Evolutionary conservation across 2,888 invertebrate species (phyloP).

Genomic region (Cistogaster globosa): DNA sequence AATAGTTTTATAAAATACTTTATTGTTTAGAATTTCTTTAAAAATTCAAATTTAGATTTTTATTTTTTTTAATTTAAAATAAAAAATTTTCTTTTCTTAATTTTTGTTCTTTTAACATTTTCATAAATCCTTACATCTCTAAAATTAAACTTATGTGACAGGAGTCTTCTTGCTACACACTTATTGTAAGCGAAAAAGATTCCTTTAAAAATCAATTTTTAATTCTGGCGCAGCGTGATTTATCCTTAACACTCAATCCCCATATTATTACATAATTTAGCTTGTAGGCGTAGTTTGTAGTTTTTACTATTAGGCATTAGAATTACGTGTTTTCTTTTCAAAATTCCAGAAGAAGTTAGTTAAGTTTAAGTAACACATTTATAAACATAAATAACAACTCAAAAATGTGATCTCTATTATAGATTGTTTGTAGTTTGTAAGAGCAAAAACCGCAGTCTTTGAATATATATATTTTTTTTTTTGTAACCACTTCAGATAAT

Average conservation of each 20-base stretch:
- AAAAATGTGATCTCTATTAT: slow-evolving; percentile 75
- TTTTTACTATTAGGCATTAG: slow-evolving; percentile 53
- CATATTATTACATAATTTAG: slow-evolving; percentile 37
- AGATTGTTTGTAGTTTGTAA: slow-evolving; percentile 66
- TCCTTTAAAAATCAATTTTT: slow-evolving; percentile 59
- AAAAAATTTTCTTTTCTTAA: not conserved
- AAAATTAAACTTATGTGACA: slow-evolving; percentile 54
- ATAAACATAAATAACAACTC: slow-evolving; percentile 55
- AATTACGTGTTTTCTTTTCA: slow-evolving; percentile 37
- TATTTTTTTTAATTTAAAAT: no score
- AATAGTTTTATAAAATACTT: no score
- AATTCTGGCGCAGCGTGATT: slow-evolving; percentile 78
- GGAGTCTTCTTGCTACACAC: slow-evolving; percentile 48
- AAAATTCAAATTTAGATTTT: not conserved
- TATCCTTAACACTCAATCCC: slow-evolving; percentile 69
- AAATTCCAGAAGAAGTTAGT: slow-evolving; percentile 45
- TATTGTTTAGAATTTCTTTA: no score
- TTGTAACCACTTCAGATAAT: slow-evolving; percentile 18
- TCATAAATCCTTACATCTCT: slow-evolving; percentile 45
- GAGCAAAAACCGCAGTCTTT: slow-evolving; percentile 53
- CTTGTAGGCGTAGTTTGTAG: slow-evolving; percentile 58
- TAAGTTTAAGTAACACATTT: slow-evolving; percentile 37
- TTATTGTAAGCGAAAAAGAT: slow-evolving; percentile 14
- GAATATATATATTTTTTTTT: slow-evolving; percentile 10
- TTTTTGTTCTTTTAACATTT: not conserved